Percentiles rank a stretch among this genome's conserved stretches.
Evolutionary conservation across 1,140 invertebrate genomes (phyloP).

Genomic region (Dendroctonus valens): DNA sequence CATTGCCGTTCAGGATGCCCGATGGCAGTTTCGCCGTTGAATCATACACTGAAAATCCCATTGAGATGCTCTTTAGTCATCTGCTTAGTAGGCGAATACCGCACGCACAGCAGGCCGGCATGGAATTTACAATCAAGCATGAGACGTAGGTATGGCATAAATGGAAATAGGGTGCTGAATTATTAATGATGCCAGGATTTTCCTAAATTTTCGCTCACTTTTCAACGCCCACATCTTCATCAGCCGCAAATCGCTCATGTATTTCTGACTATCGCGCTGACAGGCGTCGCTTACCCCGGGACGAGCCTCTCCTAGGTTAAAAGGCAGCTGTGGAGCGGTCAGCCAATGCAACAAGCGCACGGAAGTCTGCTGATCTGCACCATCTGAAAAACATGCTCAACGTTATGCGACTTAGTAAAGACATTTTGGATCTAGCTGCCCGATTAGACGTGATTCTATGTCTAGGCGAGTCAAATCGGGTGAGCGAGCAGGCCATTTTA

Average conservation of each 20-base stretch:
- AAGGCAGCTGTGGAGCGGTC: constrained; percentile 36
- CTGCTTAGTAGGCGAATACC: background rate
- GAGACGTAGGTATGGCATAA: background rate
- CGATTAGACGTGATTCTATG: too few relatives aligned
- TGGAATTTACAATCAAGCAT: background rate
- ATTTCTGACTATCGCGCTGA: constrained; percentile 37
- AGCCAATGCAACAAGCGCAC: constrained; percentile 33
- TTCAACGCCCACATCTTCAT: constrained; percentile 60
- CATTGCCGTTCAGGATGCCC: constrained; percentile 61
- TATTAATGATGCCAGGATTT: background rate
- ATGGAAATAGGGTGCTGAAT: background rate
- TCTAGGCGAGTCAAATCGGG: too few relatives aligned
- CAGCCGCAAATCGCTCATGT: constrained; percentile 50
- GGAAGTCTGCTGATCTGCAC: constrained; percentile 27
- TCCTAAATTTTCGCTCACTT: constrained; percentile 51
- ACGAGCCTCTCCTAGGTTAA: constrained; percentile 36
- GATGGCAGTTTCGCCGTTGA: constrained; percentile 60
- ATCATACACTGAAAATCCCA: constrained; percentile 60
- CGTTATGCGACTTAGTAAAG: too few relatives aligned
- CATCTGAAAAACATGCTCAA: constrained; percentile 39
- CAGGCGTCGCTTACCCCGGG: constrained; percentile 36
- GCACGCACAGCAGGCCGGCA: background rate
- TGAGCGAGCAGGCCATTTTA: too few relatives aligned
- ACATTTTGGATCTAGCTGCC: too few relatives aligned
- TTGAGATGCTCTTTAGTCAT: background rate